Conservation (phyloP, 2,113 vertebrate species). For the Pimephales promelas region DNA sequence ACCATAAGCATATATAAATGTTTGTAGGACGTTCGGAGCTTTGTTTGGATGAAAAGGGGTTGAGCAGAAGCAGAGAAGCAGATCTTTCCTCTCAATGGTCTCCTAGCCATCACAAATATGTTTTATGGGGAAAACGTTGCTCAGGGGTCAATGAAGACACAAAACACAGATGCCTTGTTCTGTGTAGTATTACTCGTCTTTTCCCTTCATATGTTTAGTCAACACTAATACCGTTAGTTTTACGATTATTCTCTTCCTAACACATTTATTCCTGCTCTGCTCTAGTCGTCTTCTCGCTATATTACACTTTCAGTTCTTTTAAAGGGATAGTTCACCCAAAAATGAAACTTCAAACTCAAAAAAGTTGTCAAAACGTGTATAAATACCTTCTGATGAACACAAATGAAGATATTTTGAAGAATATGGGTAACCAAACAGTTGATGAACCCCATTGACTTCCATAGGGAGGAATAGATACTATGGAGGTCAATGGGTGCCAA, state of each 20-base stretch:
- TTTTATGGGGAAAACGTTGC: conserved; percentile 33
- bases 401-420: too few relatives aligned
- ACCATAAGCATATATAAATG: conserved; percentile 31
- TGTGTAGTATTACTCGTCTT: conserved; percentile 20
- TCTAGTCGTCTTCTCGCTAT: not conserved
- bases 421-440: too few relatives aligned
- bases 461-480: too few relatives aligned
- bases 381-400: too few relatives aligned
- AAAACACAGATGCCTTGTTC: conserved; percentile 25
- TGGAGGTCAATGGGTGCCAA: too few relatives aligned
- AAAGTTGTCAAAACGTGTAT: too few relatives aligned
- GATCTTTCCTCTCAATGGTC: conserved; percentile 58
- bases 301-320: not conserved
- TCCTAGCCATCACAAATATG: conserved; percentile 40
- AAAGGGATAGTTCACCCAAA: too few relatives aligned
- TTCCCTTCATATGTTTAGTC: conserved; percentile 4
- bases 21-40: conserved; percentile 48
- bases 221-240: conserved; percentile 9
- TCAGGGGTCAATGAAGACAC: conserved; percentile 19
- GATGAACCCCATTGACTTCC: too few relatives aligned
- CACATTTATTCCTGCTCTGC: not conserved
- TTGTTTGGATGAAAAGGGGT: conserved; percentile 66
- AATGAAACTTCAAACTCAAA: too few relatives aligned
- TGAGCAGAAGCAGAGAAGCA: conserved; percentile 65
- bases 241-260: not conserved